These are phyloP conservation scores for Plecotus auritus DNA, from an alignment of 2,113 vertebrate genomes.

Conservation along the genomic window DNA sequence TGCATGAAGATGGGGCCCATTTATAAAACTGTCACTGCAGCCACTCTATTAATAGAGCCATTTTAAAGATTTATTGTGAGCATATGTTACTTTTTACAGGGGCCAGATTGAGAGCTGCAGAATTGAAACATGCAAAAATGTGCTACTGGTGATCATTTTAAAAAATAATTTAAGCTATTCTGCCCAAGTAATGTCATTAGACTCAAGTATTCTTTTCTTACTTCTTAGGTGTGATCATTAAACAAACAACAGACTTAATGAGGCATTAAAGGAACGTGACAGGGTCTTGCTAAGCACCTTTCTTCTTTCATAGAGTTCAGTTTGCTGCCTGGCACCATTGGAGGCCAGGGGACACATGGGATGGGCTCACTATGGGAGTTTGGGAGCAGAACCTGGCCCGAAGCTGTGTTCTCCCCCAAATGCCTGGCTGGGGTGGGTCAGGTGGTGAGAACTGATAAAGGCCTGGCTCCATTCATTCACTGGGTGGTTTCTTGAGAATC, in stretches of 20 bases:
- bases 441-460: background rate
- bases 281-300: background rate
- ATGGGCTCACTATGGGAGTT: background rate
- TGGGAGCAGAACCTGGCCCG: background rate
- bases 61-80: slow-evolving; percentile 81
- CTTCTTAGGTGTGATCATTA: background rate
- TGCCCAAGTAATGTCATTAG: slow-evolving; percentile 35
- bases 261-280: background rate
- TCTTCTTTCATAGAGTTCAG: background rate
- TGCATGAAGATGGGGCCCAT: slow-evolving; percentile 79
- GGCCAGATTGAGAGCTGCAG: slow-evolving; percentile 75
- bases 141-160: slow-evolving; percentile 62
- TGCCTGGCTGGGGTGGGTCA: background rate
- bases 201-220: background rate
- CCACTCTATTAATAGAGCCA: slow-evolving; percentile 80
- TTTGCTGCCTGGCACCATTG: background rate
- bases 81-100: slow-evolving; percentile 79
- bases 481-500: background rate
- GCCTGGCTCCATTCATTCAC: background rate
- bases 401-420: background rate
- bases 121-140: slow-evolving; percentile 62
- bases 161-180: slow-evolving; percentile 35
- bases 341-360: background rate
- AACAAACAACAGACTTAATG: background rate
- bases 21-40: slow-evolving; percentile 80